A percentile compares a stretch with the other conserved stretches of the same genome.
These are phyloP conservation scores for Prinia subflava DNA, from an alignment of 2,113 vertebrate species.

Conservation along the genomic window DNA sequence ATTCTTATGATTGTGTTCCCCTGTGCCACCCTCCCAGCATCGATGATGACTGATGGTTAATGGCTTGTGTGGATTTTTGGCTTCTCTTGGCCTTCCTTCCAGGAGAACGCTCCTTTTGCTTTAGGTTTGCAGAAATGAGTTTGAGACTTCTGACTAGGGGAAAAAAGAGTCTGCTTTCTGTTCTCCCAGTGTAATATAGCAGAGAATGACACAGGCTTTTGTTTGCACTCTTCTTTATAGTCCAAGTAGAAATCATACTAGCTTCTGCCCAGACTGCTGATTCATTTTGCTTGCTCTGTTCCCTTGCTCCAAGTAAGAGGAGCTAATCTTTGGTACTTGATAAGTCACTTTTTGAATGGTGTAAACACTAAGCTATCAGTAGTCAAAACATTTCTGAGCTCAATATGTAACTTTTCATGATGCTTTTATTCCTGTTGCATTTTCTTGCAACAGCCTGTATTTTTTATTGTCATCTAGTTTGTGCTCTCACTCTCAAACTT, in stretches of 20 bases:
- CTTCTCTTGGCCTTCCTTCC: not conserved
- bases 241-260: not conserved
- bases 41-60: rapidly evolving
- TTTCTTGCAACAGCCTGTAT: not conserved
- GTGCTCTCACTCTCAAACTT: not conserved
- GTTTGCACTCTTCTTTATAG: not conserved
- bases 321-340: not conserved
- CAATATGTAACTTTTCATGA: not conserved
- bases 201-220: not conserved
- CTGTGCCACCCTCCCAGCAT: not conserved
- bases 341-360: not conserved
- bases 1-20: not conserved
- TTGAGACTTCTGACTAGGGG: not conserved
- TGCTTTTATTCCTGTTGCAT: not conserved
- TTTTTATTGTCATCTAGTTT: not conserved
- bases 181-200: not conserved
- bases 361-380: not conserved
- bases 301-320: not conserved
- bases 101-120: not conserved
- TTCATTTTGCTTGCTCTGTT: not conserved
- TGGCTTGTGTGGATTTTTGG: not conserved
- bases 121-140: not conserved
- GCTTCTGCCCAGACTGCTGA: not conserved
- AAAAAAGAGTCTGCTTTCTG: not conserved
- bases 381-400: not conserved